phyloP scores from a whole-genome alignment of 2,888 invertebrate genomes.

The Mythimna albipuncta region DNA sequence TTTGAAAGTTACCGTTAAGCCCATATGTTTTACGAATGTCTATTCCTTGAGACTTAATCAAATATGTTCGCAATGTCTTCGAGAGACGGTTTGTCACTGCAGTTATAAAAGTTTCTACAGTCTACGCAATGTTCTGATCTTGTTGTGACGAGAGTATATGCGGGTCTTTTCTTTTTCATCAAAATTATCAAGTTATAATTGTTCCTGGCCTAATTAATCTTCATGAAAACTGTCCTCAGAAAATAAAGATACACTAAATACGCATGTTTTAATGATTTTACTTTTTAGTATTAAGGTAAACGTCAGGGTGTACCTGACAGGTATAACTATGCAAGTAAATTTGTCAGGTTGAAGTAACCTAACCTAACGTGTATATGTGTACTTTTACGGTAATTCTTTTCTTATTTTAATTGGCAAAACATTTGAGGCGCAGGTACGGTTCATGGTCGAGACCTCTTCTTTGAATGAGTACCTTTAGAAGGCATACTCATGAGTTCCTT shows the following conservation, averaged over 20 bases:
- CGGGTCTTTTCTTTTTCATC: conserved; percentile 2
- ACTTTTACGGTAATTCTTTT: too few relatives aligned
- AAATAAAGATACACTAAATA: neutral
- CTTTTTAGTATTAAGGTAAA: neutral
- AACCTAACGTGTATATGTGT: too few relatives aligned
- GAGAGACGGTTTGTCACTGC: neutral
- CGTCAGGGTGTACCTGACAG: too few relatives aligned
- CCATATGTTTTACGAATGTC: neutral
- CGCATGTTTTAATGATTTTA: neutral
- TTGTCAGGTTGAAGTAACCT: too few relatives aligned
- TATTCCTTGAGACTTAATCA: neutral
- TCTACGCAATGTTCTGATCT: neutral
- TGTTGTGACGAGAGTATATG: neutral
- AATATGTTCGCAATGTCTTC: neutral
- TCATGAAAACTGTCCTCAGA: neutral
- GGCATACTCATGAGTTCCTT: neutral
- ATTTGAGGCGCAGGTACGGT: neutral
- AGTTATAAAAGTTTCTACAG: neutral
- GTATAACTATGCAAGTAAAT: too few relatives aligned
- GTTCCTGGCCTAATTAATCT: neutral
- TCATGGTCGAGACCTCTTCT: neutral
- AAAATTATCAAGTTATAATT: neutral
- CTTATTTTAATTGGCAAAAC: neutral
- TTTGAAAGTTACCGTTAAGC: neutral
- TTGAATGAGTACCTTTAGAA: neutral